Evolutionary conservation across 2,797 vertebrate genomes (phyloP).

Genomic region (Acomys russatus): DNA sequence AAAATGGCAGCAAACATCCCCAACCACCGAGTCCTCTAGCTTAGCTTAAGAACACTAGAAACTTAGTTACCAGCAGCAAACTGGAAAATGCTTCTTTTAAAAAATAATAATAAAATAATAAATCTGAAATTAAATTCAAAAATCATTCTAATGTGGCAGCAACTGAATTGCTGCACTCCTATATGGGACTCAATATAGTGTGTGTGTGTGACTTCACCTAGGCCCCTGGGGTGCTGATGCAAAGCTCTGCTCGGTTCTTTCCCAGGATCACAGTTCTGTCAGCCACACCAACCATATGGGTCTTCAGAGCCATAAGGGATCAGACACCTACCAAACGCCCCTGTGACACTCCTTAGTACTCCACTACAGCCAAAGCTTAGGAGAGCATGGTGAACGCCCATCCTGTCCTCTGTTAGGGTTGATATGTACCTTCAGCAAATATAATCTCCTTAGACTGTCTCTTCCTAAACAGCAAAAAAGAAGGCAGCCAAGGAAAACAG

Average conservation of each 20-base stretch:
- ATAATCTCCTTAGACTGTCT: not conserved
- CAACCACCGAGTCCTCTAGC: not conserved
- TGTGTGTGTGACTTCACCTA: not conserved
- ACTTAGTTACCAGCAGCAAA: conserved; percentile 23
- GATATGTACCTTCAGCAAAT: rapidly evolving
- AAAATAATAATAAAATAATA: not conserved
- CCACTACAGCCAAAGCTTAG: not conserved
- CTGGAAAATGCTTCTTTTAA: not conserved
- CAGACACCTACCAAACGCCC: not conserved
- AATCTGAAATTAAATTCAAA: not conserved
- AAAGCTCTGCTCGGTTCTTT: not conserved
- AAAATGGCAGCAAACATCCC: not conserved
- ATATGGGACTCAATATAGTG: not conserved
- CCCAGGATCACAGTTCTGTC: not conserved
- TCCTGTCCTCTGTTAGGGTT: not conserved
- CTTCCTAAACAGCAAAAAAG: not conserved
- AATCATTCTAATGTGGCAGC: not conserved
- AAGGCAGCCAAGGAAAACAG: not conserved
- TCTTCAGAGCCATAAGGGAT: not conserved
- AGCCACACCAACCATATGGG: not conserved
- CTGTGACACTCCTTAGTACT: not conserved
- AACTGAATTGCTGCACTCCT: not conserved
- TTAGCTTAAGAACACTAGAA: conserved; percentile 8
- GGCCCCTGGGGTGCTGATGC: not conserved
- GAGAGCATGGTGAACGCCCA: not conserved